phyloP scores from a whole-genome alignment of 2,797 vertebrate species.

The Clarias fuscus region DNA sequence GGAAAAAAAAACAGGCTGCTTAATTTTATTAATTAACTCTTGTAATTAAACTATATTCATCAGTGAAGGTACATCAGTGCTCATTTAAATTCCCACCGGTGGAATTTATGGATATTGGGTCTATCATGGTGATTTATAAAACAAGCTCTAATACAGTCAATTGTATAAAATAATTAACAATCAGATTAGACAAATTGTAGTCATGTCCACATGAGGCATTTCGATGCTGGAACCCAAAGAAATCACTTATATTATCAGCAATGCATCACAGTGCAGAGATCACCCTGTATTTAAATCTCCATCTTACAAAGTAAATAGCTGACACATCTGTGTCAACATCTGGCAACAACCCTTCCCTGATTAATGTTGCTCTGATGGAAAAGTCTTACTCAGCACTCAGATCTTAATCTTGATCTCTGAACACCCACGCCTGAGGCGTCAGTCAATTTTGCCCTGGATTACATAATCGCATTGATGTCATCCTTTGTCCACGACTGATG shows the following conservation, averaged over 20 bases:
- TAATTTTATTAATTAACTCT: background rate
- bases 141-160: background rate
- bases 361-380: background rate
- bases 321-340: background rate
- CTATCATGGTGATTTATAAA: background rate
- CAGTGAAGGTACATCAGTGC: background rate
- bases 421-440: background rate
- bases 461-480: slow-evolving; percentile 33
- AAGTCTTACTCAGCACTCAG: slow-evolving; percentile 23
- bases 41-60: background rate
- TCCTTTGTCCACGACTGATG: background rate
- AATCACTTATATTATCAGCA: background rate
- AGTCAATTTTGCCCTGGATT: background rate
- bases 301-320: background rate
- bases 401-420: background rate
- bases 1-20: background rate
- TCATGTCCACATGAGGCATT: background rate
- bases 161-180: background rate
- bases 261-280: too few species aligned
- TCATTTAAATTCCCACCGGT: too few species aligned
- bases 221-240: background rate
- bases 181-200: background rate
- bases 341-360: background rate
- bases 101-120: background rate
- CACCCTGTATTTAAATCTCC: background rate